Percentiles rank a stretch among this genome's conserved stretches.
These are phyloP conservation scores for Remorina albescens DNA, from an alignment of 2,797 vertebrate species.

Conservation along the genomic window DNA sequence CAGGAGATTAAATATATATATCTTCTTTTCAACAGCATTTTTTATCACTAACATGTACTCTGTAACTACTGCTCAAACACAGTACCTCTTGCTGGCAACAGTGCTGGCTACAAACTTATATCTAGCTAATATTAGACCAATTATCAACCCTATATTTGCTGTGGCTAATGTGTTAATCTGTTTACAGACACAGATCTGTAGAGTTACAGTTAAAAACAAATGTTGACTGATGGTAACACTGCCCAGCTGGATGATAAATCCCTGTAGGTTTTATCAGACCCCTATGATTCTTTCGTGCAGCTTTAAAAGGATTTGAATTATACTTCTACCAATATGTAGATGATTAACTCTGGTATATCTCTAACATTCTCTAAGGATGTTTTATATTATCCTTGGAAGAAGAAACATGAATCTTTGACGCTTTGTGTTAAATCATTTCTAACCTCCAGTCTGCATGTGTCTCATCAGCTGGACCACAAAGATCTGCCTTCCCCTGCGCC, in stretches of 20 bases:
- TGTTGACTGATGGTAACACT: too few species aligned
- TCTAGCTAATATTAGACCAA: too few species aligned
- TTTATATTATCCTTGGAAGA: too few species aligned
- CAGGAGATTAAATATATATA: too few species aligned
- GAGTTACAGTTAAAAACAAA: too few species aligned
- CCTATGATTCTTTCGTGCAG: not conserved
- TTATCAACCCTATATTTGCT: not conserved
- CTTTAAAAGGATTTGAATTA: too few species aligned
- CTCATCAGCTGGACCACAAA: slow-evolving; percentile 88
- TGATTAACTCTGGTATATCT: not conserved
- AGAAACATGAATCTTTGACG: not conserved
- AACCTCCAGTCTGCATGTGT: not conserved
- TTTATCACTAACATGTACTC: too few species aligned
- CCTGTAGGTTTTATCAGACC: not conserved
- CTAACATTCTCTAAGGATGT: not conserved
- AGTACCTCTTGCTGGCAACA: too few species aligned
- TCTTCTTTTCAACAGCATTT: too few species aligned
- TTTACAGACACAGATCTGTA: not conserved
- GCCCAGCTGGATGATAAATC: too few species aligned
- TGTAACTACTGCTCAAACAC: too few species aligned
- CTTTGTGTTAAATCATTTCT: not conserved
- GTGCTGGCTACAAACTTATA: too few species aligned
- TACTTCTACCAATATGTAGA: not conserved
- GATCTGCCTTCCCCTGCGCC: slow-evolving; percentile 85
- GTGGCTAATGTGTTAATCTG: not conserved